These are phyloP conservation scores for Prolemur simus DNA, from an alignment of 2,113 vertebrate species.

Conservation along the genomic window DNA sequence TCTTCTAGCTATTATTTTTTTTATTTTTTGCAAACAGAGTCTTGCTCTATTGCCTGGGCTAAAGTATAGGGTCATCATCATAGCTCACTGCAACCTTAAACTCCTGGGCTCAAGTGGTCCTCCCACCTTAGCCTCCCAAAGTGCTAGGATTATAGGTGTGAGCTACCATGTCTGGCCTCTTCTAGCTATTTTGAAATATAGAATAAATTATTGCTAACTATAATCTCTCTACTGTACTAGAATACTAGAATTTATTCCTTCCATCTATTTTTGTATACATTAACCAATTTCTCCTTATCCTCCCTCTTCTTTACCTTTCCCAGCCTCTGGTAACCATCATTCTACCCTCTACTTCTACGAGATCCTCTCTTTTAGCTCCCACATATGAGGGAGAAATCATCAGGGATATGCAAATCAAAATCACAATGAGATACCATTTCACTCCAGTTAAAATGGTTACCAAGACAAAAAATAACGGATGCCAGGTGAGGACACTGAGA, in stretches of 20 bases:
- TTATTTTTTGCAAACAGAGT: no score
- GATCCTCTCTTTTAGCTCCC: background rate
- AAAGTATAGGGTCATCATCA: no score
- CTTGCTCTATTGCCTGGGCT: no score
- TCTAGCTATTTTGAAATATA: background rate
- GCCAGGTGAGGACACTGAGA: background rate
- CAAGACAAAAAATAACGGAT: background rate
- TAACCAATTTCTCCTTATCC: background rate
- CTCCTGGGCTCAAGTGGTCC: no score
- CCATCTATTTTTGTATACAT: background rate
- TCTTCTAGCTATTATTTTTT: background rate
- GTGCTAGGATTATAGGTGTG: no score
- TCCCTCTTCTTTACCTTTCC: background rate
- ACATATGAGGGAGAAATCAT: background rate
- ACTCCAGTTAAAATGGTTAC: background rate
- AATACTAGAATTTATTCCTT: background rate
- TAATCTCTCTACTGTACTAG: background rate
- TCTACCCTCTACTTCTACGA: background rate
- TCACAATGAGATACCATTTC: background rate
- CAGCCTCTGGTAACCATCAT: background rate
- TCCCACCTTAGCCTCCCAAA: no score
- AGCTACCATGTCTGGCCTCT: background rate
- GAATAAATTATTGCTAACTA: background rate
- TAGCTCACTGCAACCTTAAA: no score
- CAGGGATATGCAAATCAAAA: background rate